A percentile compares a stretch with the other conserved stretches of the same genome.
Conservation (phyloP, 1,140 invertebrate species). For the Euschistus heros region DNA sequence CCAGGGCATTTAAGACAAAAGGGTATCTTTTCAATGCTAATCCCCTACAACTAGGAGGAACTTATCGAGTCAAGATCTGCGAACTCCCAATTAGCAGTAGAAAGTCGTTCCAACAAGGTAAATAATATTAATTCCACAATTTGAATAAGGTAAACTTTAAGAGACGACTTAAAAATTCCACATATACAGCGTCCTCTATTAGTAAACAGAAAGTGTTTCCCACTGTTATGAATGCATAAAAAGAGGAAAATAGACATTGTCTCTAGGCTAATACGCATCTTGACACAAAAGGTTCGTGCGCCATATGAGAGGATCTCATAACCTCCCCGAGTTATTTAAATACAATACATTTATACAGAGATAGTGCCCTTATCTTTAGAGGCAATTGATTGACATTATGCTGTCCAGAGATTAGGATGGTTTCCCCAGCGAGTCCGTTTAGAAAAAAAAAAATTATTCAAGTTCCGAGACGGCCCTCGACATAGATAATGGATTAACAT, state of each 20-base stretch:
- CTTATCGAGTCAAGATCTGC: no score
- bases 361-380: background rate
- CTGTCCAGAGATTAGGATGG: background rate
- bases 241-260: background rate
- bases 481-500: conserved; percentile 5
- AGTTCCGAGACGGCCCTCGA: background rate
- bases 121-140: no score
- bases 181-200: background rate
- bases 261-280: background rate
- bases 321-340: background rate
- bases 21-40: no score
- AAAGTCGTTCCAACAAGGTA: no score
- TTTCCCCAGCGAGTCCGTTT: background rate
- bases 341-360: conserved; percentile 10
- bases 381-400: conserved; percentile 10
- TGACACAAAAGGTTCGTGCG: conserved; percentile 3
- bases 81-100: no score
- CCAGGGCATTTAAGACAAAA: no score
- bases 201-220: conserved; percentile 7
- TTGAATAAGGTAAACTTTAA: no score
- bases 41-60: no score
- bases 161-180: no score
- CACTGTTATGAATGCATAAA: background rate
- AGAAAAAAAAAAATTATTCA: conserved; percentile 3
- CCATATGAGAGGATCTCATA: background rate